These are phyloP conservation scores for Magallana gigas DNA, from an alignment of 1,140 invertebrate genomes.

Conservation along the genomic window DNA sequence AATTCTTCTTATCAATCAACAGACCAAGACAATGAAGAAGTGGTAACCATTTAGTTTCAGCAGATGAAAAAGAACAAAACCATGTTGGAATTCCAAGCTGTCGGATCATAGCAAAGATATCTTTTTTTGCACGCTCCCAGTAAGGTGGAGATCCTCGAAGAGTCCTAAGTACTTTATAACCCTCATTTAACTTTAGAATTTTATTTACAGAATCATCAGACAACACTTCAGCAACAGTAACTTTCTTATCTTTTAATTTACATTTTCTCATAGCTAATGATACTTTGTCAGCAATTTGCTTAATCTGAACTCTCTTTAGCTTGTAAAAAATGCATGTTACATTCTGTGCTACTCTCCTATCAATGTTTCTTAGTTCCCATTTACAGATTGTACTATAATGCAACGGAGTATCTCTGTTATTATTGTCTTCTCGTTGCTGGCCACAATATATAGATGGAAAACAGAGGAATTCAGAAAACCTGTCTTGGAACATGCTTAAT, in stretches of 20 bases:
- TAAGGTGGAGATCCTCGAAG: slow-evolving; percentile 57
- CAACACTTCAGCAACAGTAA: slow-evolving; percentile 42
- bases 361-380: slow-evolving; percentile 46
- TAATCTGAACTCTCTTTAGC: too few species aligned
- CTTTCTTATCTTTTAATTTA: slow-evolving; percentile 44
- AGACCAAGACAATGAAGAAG: slow-evolving; percentile 42
- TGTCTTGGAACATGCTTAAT: slow-evolving; percentile 47
- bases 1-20: slow-evolving; percentile 36
- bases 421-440: too few species aligned
- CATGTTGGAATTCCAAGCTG: too few species aligned
- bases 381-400: slow-evolving; percentile 48
- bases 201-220: slow-evolving; percentile 32
- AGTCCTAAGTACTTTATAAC: slow-evolving; percentile 54
- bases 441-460: slow-evolving; percentile 65
- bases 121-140: slow-evolving; percentile 56
- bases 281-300: slow-evolving; percentile 47
- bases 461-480: slow-evolving; percentile 47
- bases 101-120: slow-evolving; percentile 63
- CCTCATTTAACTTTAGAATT: slow-evolving; percentile 57
- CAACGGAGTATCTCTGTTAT: slow-evolving; percentile 40
- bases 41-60: slow-evolving; percentile 58
- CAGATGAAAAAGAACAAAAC: slow-evolving; percentile 58
- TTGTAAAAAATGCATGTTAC: slow-evolving; percentile 50
- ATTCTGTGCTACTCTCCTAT: slow-evolving; percentile 47
- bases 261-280: slow-evolving; percentile 42